Evolutionary conservation across 2,797 vertebrate genomes (phyloP).

Genomic region (Labroides dimidiatus): DNA sequence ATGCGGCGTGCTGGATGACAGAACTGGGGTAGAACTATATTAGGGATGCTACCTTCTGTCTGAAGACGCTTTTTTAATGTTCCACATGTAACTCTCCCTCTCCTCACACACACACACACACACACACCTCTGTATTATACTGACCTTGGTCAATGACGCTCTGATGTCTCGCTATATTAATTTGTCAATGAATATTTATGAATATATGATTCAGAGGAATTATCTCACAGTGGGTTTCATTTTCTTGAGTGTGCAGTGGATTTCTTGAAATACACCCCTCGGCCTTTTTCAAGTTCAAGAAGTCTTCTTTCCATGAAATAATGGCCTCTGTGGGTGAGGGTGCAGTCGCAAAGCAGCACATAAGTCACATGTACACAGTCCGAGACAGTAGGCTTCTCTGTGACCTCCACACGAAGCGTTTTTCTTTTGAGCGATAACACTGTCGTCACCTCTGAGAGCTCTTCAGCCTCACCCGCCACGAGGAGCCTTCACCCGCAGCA

Average conservation of each 20-base stretch:
- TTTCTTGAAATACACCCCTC: slow-evolving; percentile 13
- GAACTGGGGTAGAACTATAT: slow-evolving; percentile 72
- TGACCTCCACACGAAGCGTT: slow-evolving; percentile 49
- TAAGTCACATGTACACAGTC: slow-evolving; percentile 17
- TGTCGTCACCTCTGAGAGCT: slow-evolving; percentile 45
- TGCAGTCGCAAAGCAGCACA: slow-evolving; percentile 1
- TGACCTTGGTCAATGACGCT: slow-evolving; percentile 59
- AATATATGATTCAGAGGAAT: slow-evolving; percentile 47
- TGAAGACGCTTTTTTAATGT: slow-evolving; percentile 41
- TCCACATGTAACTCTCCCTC: slow-evolving; percentile 16
- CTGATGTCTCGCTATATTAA: slow-evolving; percentile 53
- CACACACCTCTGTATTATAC: slow-evolving; percentile 21
- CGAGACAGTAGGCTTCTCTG: slow-evolving; percentile 14
- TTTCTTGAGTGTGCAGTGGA: slow-evolving; percentile 28
- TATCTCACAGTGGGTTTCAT: slow-evolving; percentile 40
- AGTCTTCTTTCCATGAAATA: background rate
- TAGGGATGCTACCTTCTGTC: slow-evolving; percentile 50
- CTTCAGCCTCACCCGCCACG: slow-evolving; percentile 29
- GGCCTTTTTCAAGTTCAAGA: slow-evolving; percentile 12
- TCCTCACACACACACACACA: slow-evolving; percentile 12
- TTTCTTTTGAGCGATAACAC: slow-evolving; percentile 45
- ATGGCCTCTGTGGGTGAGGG: slow-evolving; percentile 5
- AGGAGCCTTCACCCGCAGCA: slow-evolving; percentile 28
- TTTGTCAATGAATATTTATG: slow-evolving; percentile 65
- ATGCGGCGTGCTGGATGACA: slow-evolving; percentile 56